Evolutionary conservation across 53 echinoderm and acorn worm species (phyloP), one percentile per base, ranked within the genome.

Genomic region (Patiria pectinifera): DNA sequence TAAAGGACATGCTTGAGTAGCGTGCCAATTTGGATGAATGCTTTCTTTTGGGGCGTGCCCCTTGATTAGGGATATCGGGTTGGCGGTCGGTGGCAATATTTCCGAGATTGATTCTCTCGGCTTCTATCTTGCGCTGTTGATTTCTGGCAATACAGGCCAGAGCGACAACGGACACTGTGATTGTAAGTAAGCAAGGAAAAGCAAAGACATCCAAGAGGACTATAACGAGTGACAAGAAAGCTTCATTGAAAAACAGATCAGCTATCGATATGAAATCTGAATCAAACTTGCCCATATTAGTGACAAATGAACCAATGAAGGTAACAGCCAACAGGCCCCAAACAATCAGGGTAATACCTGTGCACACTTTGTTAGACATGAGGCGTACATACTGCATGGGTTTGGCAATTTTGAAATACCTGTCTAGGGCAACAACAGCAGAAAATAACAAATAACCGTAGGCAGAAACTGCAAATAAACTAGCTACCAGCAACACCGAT

Each of bases 341-440:
- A 9, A 59, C 22, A n/a, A 21, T 8, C 24, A 82, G 59, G 4
- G 53, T 82, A 82, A 82, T 59, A 59, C 59, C 4, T 6, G 59
- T 58, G 82, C 82, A 82, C 49, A 82, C 26, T 53, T 82, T 82
- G 82, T 53, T 82, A 15, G 82, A 10, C 82, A 82, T 82, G 8
- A 82, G 82, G 21, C 82, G 59, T 14, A 23, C 13, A 58, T 82
- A 82, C 22, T 59, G 59, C 82, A 82, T 82, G 21, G 82, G 59
- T n/a, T 82, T 82, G 21, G 82, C 58, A 78, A 78, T 78, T 78
- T 78, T 78, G 79, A 78, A 78, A 78, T 78, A 78, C 18, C 79
- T 78, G 79, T 53, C 82, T 5, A 58, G 58, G 53, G 82, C 59
- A 23, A 82, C 45, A 14, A 82, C 14, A 58, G 59, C 59, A 6